Evolutionary conservation across 1,140 invertebrate species (phyloP).

Genomic region (Laodelphax striatellus): DNA sequence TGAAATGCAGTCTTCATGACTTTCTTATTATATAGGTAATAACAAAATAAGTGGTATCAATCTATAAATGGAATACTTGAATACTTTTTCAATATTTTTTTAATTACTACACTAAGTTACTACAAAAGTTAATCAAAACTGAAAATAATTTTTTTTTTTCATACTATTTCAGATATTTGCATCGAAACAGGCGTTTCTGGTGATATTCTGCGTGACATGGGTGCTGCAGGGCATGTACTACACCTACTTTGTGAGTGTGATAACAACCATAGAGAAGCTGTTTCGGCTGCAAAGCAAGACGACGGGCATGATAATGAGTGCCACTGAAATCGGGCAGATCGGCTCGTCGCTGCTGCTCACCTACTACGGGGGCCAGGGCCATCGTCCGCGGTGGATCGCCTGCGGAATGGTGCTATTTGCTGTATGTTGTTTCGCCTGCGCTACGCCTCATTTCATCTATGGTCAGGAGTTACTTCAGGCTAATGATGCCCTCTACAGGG

Average conservation of each 20-base stretch:
- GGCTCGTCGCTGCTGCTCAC: slow-evolving; percentile 77
- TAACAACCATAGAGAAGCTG: slow-evolving; percentile 93
- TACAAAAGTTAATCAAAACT: no score
- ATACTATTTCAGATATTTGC: slow-evolving; percentile 42
- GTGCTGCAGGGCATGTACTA: slow-evolving; percentile 89
- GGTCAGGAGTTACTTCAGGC: slow-evolving; percentile 56
- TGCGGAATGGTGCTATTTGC: slow-evolving; percentile 86
- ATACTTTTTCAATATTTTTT: no score
- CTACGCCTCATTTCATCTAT: slow-evolving; percentile 70
- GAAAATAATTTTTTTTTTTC: no score
- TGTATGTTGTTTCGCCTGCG: slow-evolving; percentile 74
- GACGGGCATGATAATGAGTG: slow-evolving; percentile 84
- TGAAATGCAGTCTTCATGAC: no score
- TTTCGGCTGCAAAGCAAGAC: slow-evolving; percentile 93
- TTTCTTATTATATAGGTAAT: no score
- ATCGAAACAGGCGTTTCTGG: slow-evolving; percentile 79
- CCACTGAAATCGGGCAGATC: slow-evolving; percentile 91
- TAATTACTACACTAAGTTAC: no score
- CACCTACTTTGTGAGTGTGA: slow-evolving; percentile 91
- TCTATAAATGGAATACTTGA: no score
- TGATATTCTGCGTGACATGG: slow-evolving; percentile 78
- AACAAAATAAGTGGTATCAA: no score
- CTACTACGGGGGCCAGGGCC: slow-evolving; percentile 86
- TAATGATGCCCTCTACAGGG: slow-evolving; percentile 42
- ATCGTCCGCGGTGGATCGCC: slow-evolving; percentile 92